Conservation (phyloP, 1,140 invertebrate species). For the Vanessa tameamea region DNA sequence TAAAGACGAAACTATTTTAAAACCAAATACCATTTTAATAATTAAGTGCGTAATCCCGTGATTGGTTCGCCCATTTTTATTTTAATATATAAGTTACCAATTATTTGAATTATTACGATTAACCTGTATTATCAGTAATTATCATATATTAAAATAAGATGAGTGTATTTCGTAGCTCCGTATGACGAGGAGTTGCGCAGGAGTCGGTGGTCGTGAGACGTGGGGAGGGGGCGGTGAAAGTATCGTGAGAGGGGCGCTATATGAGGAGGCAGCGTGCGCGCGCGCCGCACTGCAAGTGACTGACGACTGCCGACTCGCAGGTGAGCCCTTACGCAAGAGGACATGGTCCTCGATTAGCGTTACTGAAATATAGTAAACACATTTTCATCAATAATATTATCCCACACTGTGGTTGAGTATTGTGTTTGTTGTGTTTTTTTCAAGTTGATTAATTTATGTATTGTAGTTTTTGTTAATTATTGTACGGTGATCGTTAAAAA, state of each 20-base stretch:
- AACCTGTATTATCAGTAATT: no score
- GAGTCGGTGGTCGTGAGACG: conserved; percentile 25
- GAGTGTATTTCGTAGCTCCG: conserved; percentile 50
- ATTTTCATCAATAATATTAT: neutral
- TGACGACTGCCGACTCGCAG: conserved; percentile 45
- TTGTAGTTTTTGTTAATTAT: neutral
- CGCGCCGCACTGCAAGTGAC: conserved; percentile 59
- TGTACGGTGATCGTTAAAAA: neutral
- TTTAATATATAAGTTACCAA: no score
- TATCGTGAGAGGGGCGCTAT: conserved; percentile 53
- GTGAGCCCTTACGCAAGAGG: conserved; percentile 46
- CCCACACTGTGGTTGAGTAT: neutral
- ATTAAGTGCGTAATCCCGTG: no score
- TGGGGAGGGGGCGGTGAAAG: conserved; percentile 60
- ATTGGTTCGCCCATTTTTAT: no score
- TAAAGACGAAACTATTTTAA: no score
- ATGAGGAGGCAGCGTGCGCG: conserved; percentile 52
- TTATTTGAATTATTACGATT: no score
- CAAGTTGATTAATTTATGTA: neutral
- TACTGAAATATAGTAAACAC: neutral
- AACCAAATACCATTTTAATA: no score
- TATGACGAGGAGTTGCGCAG: conserved; percentile 35
- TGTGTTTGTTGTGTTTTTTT: neutral
- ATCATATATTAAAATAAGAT: conserved; percentile 18
- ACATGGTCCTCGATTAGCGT: conserved; percentile 4